These are phyloP conservation scores for Nothobranchius kuhntae DNA, from an alignment of 2,113 vertebrate genomes.

Conservation along the genomic window DNA sequence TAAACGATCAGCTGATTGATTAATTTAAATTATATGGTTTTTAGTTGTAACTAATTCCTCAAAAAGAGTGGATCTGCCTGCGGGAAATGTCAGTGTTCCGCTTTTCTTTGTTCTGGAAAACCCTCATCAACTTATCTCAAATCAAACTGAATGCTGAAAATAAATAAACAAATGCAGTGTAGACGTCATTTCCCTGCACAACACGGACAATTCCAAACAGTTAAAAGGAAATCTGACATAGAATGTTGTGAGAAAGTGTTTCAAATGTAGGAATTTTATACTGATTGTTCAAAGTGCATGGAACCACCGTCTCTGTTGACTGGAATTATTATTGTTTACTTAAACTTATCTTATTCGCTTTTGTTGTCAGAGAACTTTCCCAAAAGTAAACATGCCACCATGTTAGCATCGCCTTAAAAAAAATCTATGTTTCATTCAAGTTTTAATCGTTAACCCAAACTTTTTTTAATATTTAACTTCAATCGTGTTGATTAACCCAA, in stretches of 20 bases:
- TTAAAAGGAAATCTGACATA: not conserved
- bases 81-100: no score
- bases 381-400: not conserved
- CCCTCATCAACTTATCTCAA: no score
- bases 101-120: no score
- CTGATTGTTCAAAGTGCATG: not conserved
- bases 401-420: not conserved
- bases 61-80: no score
- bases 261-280: not conserved
- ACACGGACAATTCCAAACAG: not conserved
- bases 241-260: no score
- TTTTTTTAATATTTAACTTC: not conserved
- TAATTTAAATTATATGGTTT: not conserved
- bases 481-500: not conserved
- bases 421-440: no score
- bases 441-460: no score
- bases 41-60: not conserved
- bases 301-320: not conserved
- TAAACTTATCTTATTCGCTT: not conserved
- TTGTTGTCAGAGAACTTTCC: not conserved
- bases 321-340: not conserved
- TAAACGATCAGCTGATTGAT: no score
- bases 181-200: not conserved
- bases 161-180: not conserved
- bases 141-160: not conserved